Evolutionary conservation across 1,140 invertebrate species (phyloP), one percentile per base, ranked within the genome.

Genomic region (Drosophila sechellia): DNA sequence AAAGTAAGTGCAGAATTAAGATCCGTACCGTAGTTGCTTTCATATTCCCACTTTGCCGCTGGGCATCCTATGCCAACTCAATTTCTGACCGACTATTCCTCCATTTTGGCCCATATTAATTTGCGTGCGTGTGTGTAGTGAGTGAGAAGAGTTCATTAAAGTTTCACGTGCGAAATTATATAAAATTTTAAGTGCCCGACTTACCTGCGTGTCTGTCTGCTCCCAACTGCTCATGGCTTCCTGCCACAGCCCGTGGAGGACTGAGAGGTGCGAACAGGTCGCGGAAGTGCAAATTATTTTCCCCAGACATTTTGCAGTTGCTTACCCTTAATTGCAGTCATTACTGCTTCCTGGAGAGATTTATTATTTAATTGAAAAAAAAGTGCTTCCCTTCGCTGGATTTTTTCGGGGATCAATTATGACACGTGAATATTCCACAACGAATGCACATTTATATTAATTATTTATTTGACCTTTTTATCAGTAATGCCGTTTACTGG

Each of bases 141-240:
- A 79, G 83, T 86, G 83, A 76, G 83, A 86, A 86, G 86, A 83
- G 79, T 86, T 83, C 83, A 86, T 86, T 81, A 86, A 86, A 86
- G 65, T 87, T 86, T 80, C 79, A 86, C 79, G 83, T 86, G 83
- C 64, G 65, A 86, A 87, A 83, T 87, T 86, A 79, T 77, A 77
- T 77, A 52, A 77, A 77, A 77, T 77, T 87, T 87, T 81, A 81
- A 86, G 78, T 75, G 78, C 83, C 54, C 58, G 81, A 78, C 60
- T 81, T 81, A 52, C 22, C 37, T 20, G 66, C 42, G 61, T 34
- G 61, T 46, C 66, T 34, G 61, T 46, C 66, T 46, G 56, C 25
- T 40, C 13, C 25, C 45, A 60, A 49, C 43, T 25, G 45, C 56
- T 69, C 35, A 25, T 31, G 66, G 65, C 68, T 70, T 70, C 64